Evolutionary conservation across 1,140 invertebrate genomes (phyloP).

Genomic region (Penaeus japonicus): DNA sequence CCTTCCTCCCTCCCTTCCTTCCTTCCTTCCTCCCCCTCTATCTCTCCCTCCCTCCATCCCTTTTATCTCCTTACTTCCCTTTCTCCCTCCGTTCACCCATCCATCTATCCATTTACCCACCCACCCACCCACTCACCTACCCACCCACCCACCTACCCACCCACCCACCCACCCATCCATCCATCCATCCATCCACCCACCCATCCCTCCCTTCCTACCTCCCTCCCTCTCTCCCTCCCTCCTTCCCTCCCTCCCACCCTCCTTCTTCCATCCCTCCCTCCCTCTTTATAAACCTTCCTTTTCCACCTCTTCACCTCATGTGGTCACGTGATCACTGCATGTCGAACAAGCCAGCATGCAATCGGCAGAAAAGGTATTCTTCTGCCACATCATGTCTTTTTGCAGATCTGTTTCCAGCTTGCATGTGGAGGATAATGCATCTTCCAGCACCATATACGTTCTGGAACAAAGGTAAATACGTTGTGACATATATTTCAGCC

Average conservation of each 20-base stretch:
- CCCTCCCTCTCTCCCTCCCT: background rate
- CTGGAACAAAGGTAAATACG: background rate
- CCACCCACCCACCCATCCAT: background rate
- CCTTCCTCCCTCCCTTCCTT: background rate
- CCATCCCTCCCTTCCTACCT: too few relatives aligned
- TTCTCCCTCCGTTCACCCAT: background rate
- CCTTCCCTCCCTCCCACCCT: background rate
- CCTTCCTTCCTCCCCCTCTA: too few relatives aligned
- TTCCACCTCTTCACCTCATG: too few relatives aligned
- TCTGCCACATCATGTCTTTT: background rate
- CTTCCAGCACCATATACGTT: background rate
- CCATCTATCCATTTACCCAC: background rate
- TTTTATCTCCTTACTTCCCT: too few relatives aligned
- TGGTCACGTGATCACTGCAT: background rate
- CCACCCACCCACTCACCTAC: background rate
- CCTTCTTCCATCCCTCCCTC: background rate
- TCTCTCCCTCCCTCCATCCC: too few relatives aligned
- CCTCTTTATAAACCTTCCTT: too few relatives aligned
- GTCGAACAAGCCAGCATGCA: background rate
- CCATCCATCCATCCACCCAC: background rate
- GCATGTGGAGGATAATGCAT: background rate
- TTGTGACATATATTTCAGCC: background rate
- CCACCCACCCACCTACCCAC: background rate
- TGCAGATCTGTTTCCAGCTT: constrained; percentile 7
- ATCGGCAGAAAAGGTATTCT: background rate